Percentiles rank a stretch among this genome's conserved stretches.
Conservation (phyloP, 2,888 invertebrate genomes). For the Diabrotica balteata region DNA sequence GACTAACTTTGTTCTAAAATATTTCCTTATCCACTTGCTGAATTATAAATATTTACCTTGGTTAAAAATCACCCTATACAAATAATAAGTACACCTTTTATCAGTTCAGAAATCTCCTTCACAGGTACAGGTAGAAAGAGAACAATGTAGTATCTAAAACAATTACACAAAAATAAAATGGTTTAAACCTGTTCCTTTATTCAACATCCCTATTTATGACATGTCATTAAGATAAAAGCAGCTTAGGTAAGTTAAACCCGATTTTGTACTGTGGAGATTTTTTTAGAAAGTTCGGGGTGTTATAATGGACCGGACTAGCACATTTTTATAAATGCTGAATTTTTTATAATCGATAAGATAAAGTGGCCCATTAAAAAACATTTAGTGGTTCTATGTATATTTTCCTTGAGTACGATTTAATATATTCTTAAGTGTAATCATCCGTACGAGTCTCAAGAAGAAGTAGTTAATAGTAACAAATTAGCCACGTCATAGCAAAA, state of each 20-base stretch:
- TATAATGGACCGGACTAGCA: conserved; percentile 6
- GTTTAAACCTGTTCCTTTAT: conserved; percentile 22
- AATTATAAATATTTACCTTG: no score
- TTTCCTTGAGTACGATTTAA: no score
- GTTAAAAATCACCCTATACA: conserved; percentile 18
- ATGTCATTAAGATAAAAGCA: conserved; percentile 20
- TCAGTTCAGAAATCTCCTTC: conserved; percentile 12
- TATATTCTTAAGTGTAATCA: no score
- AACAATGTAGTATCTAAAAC: conserved; percentile 26
- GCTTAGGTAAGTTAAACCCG: conserved; percentile 3
- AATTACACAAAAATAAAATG: conserved; percentile 28
- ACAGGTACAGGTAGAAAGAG: conserved; percentile 22
- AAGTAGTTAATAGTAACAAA: no score
- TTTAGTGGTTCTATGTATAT: no score
- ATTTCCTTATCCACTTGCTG: no score
- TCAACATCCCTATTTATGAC: conserved; percentile 22
- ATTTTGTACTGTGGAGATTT: conserved; percentile 1
- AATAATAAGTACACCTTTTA: conserved; percentile 17
- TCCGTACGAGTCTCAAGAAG: no score
- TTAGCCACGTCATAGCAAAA: no score
- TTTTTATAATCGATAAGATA: not conserved
- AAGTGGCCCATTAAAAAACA: not conserved
- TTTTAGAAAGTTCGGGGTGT: conserved; percentile 11
- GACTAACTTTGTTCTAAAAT: no score
- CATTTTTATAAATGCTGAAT: not conserved